Base-by-base conservation (phyloP, 2,113 vertebrate genomes). In the Saccopteryx leptura region DNA sequence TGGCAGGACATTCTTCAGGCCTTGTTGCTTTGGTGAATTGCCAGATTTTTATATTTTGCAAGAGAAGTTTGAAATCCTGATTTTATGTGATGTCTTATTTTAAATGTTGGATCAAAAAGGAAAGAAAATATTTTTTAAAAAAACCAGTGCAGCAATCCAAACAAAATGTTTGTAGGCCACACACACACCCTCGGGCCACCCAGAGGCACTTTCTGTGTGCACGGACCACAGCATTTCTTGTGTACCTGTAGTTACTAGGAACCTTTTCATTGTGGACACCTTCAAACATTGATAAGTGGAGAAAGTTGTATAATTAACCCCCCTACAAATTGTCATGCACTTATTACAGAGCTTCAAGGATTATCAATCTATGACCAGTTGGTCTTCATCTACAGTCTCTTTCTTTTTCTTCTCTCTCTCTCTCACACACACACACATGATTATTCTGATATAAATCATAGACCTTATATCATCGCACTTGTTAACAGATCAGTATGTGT, bases 111-210 rank as follows among this genome's bases (percentile, higher is more conserved):
- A 96, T 90, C 66, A 48, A 76, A 92, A 96, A 90, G 21, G 88
- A 83, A 97, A 80, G 39, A 75, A 78, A 61, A n/a, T 66, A 74
- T 66, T 87, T 76, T 46, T 28, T 71, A 6, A 28, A 96, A 92
- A 33, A 96, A 93, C 26, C 68, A 92, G 33, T 58, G 61, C 39
- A 33, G 24, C 31, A 58, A 31, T 97, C 93, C 96, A 97, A 97
- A 95, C 92, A 96, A 95, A 97, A 92, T 95, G 72, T 96, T 91
- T 96, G 19, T 17, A 85, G 97, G 97, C 96, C 96, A 96, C 93
- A 97, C 93, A 97, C 95, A 96, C 88, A 91, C 95, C 88, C 94
- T 76, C 58, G 65, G 97, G 88, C 97, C 97, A 86, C 97, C 93
- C 81, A 4, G 96, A 96, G 93, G 76, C 52, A 58, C 76, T 95